Evolutionary conservation across 2,888 invertebrate species (phyloP).

Genomic region (Mellilla xanthometata): DNA sequence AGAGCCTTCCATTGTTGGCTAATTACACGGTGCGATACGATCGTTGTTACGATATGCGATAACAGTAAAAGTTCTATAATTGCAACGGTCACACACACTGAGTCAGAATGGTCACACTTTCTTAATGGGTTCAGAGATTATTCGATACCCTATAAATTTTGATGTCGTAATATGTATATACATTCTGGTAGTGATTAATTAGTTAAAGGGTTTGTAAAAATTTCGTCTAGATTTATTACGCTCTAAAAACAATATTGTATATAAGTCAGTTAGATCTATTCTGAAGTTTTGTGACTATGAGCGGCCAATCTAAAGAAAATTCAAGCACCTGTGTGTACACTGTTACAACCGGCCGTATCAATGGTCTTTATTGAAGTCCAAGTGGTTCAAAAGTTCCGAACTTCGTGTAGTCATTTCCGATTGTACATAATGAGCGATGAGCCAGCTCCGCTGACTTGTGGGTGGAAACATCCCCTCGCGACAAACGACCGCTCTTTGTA

Average conservation of each 20-base stretch:
- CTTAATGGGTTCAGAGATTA: slow-evolving; percentile 61
- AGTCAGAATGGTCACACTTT: slow-evolving; percentile 66
- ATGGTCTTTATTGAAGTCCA: slow-evolving; percentile 50
- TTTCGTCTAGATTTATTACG: too few relatives aligned
- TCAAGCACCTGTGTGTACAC: slow-evolving; percentile 65
- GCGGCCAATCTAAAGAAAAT: neutral
- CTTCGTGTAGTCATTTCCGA: slow-evolving; percentile 72
- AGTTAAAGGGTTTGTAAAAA: too few relatives aligned
- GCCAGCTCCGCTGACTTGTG: slow-evolving; percentile 66
- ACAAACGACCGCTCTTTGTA: slow-evolving; percentile 61
- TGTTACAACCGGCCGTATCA: slow-evolving; percentile 32
- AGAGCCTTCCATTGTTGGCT: slow-evolving; percentile 59
- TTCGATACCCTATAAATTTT: slow-evolving; percentile 46
- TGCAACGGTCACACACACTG: slow-evolving; percentile 55
- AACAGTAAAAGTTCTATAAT: slow-evolving; percentile 77
- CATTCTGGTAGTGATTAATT: too few relatives aligned
- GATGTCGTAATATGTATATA: neutral
- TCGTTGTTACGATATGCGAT: slow-evolving; percentile 68
- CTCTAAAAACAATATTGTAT: too few relatives aligned
- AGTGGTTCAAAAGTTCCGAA: slow-evolving; percentile 70
- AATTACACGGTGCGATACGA: slow-evolving; percentile 66
- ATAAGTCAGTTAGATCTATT: too few relatives aligned
- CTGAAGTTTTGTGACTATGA: too few relatives aligned
- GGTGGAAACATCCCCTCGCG: slow-evolving; percentile 80
- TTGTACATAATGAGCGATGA: slow-evolving; percentile 76